A percentile compares a stretch with the other conserved stretches of the same genome.
Evolutionary conservation across 2,797 vertebrate genomes (phyloP).

Genomic region (Hydrophis major): DNA sequence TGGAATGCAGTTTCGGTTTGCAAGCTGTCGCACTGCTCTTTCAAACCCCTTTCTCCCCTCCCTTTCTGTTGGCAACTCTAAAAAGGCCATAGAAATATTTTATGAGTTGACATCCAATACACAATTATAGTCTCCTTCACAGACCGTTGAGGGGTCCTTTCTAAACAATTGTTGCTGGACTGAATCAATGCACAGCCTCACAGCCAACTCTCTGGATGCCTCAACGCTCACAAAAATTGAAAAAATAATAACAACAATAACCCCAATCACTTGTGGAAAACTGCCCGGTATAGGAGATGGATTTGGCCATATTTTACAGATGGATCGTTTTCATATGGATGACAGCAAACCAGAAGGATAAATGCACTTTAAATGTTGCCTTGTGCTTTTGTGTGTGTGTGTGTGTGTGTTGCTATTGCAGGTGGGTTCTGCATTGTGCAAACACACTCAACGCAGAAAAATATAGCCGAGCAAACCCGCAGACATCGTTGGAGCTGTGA

Average conservation of each 20-base stretch:
- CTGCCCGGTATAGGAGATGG: not conserved
- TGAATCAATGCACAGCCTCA: not conserved
- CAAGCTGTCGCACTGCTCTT: no score
- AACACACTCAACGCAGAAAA: no score
- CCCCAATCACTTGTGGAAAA: not conserved
- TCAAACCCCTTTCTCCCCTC: no score
- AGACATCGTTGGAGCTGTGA: not conserved
- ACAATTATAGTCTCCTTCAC: not conserved
- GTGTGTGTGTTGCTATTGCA: not conserved
- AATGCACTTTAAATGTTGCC: not conserved
- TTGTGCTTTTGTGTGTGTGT: not conserved
- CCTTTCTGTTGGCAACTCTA: no score
- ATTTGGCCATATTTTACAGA: not conserved
- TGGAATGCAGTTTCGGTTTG: no score
- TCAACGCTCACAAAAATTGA: not conserved
- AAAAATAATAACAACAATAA: not conserved
- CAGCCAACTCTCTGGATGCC: not conserved
- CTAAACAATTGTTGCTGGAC: not conserved
- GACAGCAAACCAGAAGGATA: no score
- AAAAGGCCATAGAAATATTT: no score
- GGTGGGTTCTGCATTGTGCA: not conserved
- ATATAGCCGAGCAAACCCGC: not conserved
- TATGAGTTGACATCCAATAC: no score
- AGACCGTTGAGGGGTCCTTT: not conserved
- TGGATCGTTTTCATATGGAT: not conserved